Evolutionary conservation across 1,140 invertebrate genomes (phyloP), one percentile per base, ranked within the genome.

Genomic region (Bombus pascuorum): DNA sequence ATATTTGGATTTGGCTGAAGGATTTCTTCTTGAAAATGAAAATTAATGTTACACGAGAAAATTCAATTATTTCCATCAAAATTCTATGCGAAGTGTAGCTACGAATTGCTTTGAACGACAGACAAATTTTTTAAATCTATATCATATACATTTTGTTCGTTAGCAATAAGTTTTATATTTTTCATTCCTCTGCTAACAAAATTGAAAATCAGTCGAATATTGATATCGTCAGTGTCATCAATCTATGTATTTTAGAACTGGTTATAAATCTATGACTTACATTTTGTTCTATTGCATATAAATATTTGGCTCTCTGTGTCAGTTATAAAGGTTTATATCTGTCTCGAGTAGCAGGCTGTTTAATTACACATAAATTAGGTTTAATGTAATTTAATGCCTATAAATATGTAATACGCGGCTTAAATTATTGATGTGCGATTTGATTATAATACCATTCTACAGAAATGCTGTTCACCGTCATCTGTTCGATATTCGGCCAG

Each of bases 381-480:
- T 70, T 37, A 37, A n/a, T 53, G 28, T 39, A n/a, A 66, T 32
- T 68, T 34, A 25, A 10, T 68, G 1, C n/a, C n/a, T 8, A 68
- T 47, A 32, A 79, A 79, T 68, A 68, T 68, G n/a, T 79, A 68
- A 68, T 37, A 32, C 18, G 15, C 9, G 32, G 39, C 9, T 34
- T 47, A 47, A 79, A 79, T 79, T 44, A 79, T 47, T 68, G 42
- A 53, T 47, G 59, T 42, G 42, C 39, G 32, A 79, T 65, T 78
- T 39, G 42, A 70, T 79, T 68, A 28, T 66, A 79, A 79, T 47
- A 28, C 65, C 32, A 70, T 70, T 79, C 22, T 8, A 34, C 37
- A 32, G 37, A 79, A 65, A 79, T 44, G 59, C 25, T 59, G 34
- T 28, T 39, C 25, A 3, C n/a, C n/a, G n/a, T 15, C 59, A 66